Base-by-base conservation (phyloP, 2,888 invertebrate genomes). In the Brassicogethes aeneus region DNA sequence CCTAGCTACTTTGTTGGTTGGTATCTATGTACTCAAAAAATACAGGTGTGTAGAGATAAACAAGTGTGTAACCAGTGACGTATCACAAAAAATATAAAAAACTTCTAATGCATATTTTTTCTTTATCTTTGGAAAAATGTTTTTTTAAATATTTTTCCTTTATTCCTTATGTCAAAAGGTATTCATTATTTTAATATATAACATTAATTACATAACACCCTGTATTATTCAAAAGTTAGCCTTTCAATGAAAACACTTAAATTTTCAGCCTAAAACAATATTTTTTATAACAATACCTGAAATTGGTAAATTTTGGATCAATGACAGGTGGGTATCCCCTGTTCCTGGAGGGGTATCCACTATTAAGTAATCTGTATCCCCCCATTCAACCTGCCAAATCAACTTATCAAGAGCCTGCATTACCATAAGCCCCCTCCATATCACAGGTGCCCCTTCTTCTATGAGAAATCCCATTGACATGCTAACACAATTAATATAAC, bases 341-440 rank as follows among this genome's bases (percentile, higher is more conserved):
- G 96, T 96, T 17, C 96, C 96, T 0, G 96, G 96, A 2, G 96
- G 96, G 54, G 95, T 94, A 69, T 96, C 96, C 0, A 96, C 76
- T 12, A 97, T 73, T 41, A 96, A 75, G 61, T 86, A 83, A 71
- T 96, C 93, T 38, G 92, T 71, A 0, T 84, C 80, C 2, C 79
- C 84, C 96, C 96, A 96, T 23, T 78, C 75, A n/a, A 93, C 90
- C 52, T 90, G 85, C 48, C 85, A 73, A 17, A 94, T 73, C 16
- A 96, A 69, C 52, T 85, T 80, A 52, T 94, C 85, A 41, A 96
- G 65, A 0, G 95, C 95, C 47, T 88, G 89, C 94, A 95, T 96
- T 38, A 96, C 94, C 83, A 96, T 88, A 14, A 94, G 76, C 0
- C 96, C 96, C 48, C 96, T 77, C 96, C 96, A 97, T 17, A 96